These are phyloP conservation scores for Sakesphorus luctuosus DNA, from an alignment of 2,113 vertebrate species.

Conservation along the genomic window DNA sequence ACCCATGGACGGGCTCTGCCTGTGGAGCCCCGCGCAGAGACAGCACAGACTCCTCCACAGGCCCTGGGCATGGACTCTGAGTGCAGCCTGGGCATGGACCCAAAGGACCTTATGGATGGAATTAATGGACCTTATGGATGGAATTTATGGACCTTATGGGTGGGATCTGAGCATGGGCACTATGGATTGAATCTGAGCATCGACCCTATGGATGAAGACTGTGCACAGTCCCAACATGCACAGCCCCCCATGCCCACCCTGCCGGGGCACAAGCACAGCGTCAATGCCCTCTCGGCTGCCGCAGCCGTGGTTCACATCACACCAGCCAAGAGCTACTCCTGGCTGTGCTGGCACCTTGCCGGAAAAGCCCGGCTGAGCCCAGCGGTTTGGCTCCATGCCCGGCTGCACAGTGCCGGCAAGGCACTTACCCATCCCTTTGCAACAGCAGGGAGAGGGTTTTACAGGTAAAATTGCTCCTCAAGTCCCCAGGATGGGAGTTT, in stretches of 20 bases:
- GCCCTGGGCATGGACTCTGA: neutral
- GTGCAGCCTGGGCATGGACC: neutral
- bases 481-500: fast-evolving
- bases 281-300: fast-evolving
- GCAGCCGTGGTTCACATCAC: neutral
- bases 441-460: neutral
- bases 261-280: fast-evolving
- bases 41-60: neutral
- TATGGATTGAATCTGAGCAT: neutral
- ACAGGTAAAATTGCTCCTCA: neutral
- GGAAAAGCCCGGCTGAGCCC: neutral
- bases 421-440: no score
- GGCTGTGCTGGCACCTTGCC: neutral
- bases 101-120: neutral
- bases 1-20: neutral
- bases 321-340: neutral
- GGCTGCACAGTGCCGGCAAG: neutral
- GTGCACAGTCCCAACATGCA: neutral
- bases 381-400: neutral
- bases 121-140: neutral
- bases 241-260: neutral
- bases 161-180: neutral
- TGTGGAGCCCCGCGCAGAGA: neutral
- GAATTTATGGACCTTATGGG: neutral
- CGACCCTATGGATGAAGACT: neutral